Conservation (phyloP, 2,797 vertebrate species). For the Molothrus ater region DNA sequence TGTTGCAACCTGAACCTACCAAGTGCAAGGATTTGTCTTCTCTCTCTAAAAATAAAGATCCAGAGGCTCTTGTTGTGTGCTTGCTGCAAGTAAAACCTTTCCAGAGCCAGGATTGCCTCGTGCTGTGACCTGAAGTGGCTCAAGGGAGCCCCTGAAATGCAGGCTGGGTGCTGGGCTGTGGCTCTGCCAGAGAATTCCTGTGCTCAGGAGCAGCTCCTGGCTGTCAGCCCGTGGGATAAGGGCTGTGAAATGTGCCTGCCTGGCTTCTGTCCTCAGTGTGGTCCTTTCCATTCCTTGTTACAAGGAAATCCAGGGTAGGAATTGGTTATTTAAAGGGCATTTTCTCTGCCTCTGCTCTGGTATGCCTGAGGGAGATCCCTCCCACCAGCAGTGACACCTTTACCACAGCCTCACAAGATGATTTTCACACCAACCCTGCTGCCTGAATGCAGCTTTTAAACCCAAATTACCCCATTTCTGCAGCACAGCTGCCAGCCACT, state of each 20-base stretch:
- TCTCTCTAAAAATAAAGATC: neutral
- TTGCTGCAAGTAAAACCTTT: neutral
- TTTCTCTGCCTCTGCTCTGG: neutral
- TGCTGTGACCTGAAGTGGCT: neutral
- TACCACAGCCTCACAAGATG: neutral
- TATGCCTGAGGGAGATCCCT: too few species aligned
- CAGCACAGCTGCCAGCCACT: neutral
- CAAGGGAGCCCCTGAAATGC: neutral
- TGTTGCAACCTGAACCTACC: neutral
- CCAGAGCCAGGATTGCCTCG: neutral
- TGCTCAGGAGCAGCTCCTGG: neutral
- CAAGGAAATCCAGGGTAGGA: neutral
- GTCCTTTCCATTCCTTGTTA: too few species aligned
- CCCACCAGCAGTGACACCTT: neutral
- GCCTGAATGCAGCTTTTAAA: neutral
- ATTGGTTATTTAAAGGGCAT: neutral
- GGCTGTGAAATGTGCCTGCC: neutral
- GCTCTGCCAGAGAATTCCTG: neutral
- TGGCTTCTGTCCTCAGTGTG: neutral
- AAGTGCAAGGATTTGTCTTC: neutral
- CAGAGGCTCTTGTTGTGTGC: neutral
- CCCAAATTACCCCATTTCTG: fast-evolving
- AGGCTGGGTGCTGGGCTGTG: neutral
- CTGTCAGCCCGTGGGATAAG: neutral
- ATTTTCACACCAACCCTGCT: neutral